Conservation (phyloP, 2,113 vertebrate genomes). For the Drymodes brunneopygia region DNA sequence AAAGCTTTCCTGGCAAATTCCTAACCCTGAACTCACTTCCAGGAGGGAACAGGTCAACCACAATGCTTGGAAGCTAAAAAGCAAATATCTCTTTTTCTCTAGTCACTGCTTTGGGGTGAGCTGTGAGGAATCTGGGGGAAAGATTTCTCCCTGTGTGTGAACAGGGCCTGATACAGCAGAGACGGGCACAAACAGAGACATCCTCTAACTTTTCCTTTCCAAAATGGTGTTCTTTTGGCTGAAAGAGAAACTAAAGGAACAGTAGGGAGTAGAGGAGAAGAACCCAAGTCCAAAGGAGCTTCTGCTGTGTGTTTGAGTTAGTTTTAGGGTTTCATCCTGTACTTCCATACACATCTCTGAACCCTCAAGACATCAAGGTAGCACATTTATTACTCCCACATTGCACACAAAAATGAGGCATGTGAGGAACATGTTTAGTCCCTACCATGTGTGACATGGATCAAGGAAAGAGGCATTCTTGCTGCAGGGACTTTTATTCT, state of each 20-base stretch:
- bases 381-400: neutral
- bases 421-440: neutral
- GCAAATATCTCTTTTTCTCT: neutral
- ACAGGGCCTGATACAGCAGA: neutral
- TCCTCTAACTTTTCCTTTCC: neutral
- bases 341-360: rapidly evolving
- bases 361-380: neutral
- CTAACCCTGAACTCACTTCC: neutral
- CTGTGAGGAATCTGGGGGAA: neutral
- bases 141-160: neutral
- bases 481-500: neutral
- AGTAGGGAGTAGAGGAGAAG: neutral
- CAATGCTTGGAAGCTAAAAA: neutral
- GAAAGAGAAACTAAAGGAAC: neutral
- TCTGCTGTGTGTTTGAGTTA: neutral
- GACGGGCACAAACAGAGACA: neutral
- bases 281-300: neutral
- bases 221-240: neutral
- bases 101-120: neutral
- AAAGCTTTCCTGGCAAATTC: neutral
- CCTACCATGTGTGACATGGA: neutral
- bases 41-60: neutral
- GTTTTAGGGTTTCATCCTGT: neutral
- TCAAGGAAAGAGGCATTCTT: neutral
- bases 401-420: neutral